Evolutionary conservation across 2,797 vertebrate genomes (phyloP), one percentile per base, ranked within the genome.

Genomic region (Oryzias sinensis): DNA sequence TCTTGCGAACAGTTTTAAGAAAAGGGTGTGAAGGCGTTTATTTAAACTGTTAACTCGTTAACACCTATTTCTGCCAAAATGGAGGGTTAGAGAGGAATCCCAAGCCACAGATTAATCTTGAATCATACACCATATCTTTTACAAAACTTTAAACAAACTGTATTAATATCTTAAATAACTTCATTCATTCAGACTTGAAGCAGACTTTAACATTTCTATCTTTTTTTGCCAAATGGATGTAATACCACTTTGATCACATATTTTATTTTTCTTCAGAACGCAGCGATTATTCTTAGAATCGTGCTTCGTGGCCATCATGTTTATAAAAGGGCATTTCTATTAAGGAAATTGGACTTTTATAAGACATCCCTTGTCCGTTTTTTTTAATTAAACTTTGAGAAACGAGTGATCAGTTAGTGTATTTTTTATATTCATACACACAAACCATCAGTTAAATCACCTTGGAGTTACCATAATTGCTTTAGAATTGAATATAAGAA

Each of bases 311-410:
- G 15, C n/a, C 17, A 48, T 24, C 58, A 20, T 72, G 47, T 54
- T 60, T 45, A 17, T 56, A 16, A 27, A 42, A 16, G 0, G 14
- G 41, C 15, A 37, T 56, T 62, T 69, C 24, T 49, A 56, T 55
- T 8, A 46, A 55, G 45, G 54, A 68, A 69, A 74, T 71, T 53
- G 16, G 29, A 58, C 50, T 67, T 67, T 41, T 56, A 59, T 64
- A 65, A 18, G 20, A 22, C 13, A 15, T 57, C 63, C 20, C 11
- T 45, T 27, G 75, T 62, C 11, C 1, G 2, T 37, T 37, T 33
- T 50, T 50, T 62, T 47, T 9, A 14, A 5, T 22, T 29, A 18
- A 20, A 15, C 57, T 44, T 46, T 27, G 1, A 14, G 29, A 4
- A 47, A 20, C 52, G 15, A 1, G 1, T 46, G 13, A 40, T 61